Base-by-base conservation (phyloP, 2,113 vertebrate species). In the Trichomycterus rosablanca region DNA sequence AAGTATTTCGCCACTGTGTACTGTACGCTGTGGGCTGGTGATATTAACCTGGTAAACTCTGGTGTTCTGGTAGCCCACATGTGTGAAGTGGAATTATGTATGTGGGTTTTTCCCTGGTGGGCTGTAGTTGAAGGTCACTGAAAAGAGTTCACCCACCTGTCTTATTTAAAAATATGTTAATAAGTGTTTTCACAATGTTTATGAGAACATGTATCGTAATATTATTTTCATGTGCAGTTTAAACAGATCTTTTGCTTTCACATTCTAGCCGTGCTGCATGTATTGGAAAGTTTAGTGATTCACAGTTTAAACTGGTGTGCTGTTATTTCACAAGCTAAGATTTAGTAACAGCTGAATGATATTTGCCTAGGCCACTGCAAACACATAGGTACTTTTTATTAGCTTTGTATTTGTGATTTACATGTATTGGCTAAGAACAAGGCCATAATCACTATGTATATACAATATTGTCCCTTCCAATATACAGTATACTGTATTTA, bases 81-180 rank as follows among this genome's bases (percentile, higher is more conserved):
- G 15, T 16, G 23, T 55, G 72, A 67, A 63, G 59, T 50, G 6
- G 26, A 43, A 64, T 74, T 67, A 70, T 64, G 59, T 67, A 15
- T 30, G n/a, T 37, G 20, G 61, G 57, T 63, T 67, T 74, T 74
- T 70, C 63, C 72, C 63, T 70, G 51, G 72, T 67, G 59, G 72
- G 72, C 55, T 63, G 49, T 8, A 1, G n/a, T 9, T 59, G 42
- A 72, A 72, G 49, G 65, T 68, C 70, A 72, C 11, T 60, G 28
- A 45, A 62, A 63, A 28, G 6, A 45, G 59, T 28, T 60, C 59
- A 63, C 68, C 72, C 61, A 70, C 68, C 56, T 61, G 67, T 63
- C 18, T 67, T 40, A 67, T 48, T 26, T 4, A 30, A 44, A 59
- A 53, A 32, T 12, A n/a, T 7, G n/a, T 5, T 11, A 40, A 1